A percentile compares a stretch with the other conserved stretches of the same genome.
phyloP scores from a whole-genome alignment of 2,113 vertebrate species.

The Gavia stellata region DNA sequence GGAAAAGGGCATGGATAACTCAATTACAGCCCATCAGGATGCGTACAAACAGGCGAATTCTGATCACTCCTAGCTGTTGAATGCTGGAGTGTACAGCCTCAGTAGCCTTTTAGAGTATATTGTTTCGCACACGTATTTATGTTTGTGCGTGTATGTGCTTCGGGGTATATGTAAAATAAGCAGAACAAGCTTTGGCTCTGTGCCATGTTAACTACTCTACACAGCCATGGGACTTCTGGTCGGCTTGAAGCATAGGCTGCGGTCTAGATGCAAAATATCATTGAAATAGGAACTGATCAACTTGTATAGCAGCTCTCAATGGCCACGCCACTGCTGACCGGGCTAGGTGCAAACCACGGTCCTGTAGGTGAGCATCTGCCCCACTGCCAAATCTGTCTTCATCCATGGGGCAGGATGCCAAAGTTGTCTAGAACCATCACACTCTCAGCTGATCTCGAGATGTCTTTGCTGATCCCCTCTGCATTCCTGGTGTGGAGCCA shows the following conservation, averaged over 20 bases:
- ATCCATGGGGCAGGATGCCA: not conserved
- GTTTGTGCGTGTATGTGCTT: not conserved
- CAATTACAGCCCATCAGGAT: not conserved
- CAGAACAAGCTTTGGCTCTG: not conserved
- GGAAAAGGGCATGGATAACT: conserved; percentile 10
- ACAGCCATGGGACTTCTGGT: not conserved
- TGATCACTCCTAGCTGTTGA: not conserved
- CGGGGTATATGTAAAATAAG: not conserved
- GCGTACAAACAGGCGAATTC: not conserved
- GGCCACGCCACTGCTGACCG: not conserved
- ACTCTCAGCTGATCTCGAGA: not conserved
- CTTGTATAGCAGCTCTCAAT: not conserved
- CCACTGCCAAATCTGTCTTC: not conserved
- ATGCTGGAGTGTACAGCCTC: not conserved
- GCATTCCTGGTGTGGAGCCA: not conserved
- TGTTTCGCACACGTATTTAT: not conserved
- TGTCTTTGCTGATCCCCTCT: not conserved
- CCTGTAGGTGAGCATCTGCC: not conserved
- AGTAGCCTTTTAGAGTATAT: not conserved
- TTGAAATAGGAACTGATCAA: not conserved
- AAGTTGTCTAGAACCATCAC: not conserved
- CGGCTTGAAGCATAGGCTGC: not conserved
- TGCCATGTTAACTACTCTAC: not conserved
- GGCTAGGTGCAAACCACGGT: not conserved
- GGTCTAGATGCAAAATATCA: not conserved